Base-by-base conservation (phyloP, 2,797 vertebrate genomes). In the Kryptolebias ocellatus region DNA sequence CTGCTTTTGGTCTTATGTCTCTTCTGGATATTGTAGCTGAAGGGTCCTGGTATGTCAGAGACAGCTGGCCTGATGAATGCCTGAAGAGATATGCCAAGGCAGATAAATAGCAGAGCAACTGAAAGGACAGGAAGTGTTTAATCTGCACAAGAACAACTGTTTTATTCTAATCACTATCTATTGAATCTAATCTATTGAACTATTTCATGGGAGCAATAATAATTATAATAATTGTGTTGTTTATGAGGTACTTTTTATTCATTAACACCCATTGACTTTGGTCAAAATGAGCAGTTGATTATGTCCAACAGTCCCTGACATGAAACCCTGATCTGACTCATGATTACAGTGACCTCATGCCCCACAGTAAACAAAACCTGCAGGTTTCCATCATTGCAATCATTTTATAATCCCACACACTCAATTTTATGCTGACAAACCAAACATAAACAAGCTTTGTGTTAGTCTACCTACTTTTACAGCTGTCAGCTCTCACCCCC, bases 1-100 rank as follows among this genome's bases (percentile, higher is more conserved):
- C 60, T 60, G 72, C n/a, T 60, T 67, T 70, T 61, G 64, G 67
- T 67, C 51, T 45, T 53, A 61, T 59, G 57, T 80, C 72, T 77
- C 64, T 67, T 75, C 67, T 67, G 72, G 74, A 83, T 73, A 52
- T 55, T 71, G 65, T 72, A 51, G 82, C 81, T 89, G 66, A 80
- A 79, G 81, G 82, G 60, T 67, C 57, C 34, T 1, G 44, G 77
- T 84, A 83, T 85, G 83, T 79, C 80, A 83, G 69, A 70, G 88
- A 87, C 90, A 91, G 89, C 89, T 91, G 90, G 88, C 85, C 76
- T 70, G 59, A 49, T 54, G 81, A 71, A 39, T 18, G 82, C 89
- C 89, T 82, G 74, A 70, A 68, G 89, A 79, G 70, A 90, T 88
- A 90, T 68, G 80, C 84, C 87, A 88, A 66, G 72, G 80, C 29